Evolutionary conservation across 2,113 vertebrate genomes (phyloP), one percentile per base, ranked within the genome.

Genomic region (Zapornia atra): DNA sequence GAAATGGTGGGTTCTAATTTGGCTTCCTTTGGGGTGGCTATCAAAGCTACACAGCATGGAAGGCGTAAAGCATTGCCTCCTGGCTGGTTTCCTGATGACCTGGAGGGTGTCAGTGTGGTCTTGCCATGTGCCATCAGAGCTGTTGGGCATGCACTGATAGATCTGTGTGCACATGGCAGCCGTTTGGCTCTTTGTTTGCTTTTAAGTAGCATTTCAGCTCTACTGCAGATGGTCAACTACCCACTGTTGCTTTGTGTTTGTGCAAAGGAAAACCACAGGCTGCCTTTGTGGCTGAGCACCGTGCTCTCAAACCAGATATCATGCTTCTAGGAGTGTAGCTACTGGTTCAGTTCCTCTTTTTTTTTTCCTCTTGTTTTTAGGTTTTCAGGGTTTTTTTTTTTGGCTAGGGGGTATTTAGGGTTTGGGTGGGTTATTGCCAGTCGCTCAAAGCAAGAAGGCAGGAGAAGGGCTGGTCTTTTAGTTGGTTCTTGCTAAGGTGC

Each of bases 1-100:
- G 46, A 24, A 40, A 2, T 3, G 24, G 16, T 10, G 14, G 3
- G 4, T 11, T 42, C 20, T 40, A 20, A 2, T 25, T 69, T 25
- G 42, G 34, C 31, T 9, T 17, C 15, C 42, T 26, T 7, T 64
- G 26, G 38, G 24, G 5, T 5, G 44, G 63, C 53, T 80, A 44
- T 36, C 0, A 0, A 15, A n/a, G 84, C 19, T 53, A 5, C 0
- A 5, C 36, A 4, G 71, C 2, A 6, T 40, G 36, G 0, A 7
- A 24, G 76, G 59, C 14, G 28, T 8, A 25, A 51, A 50, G 28
- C 19, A 1, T 5, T 81, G 68, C 15, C 66, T 59, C 21, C 64
- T 77, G 76, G 46, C 36, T 59, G 82, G 26, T n/a, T 77, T 85
- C 54, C 57, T 5, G 1, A 0, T 16, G 72, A 10, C 50, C 86